Base-by-base conservation (phyloP, 1,140 invertebrate genomes). In the Ceratosolen solmsi region DNA sequence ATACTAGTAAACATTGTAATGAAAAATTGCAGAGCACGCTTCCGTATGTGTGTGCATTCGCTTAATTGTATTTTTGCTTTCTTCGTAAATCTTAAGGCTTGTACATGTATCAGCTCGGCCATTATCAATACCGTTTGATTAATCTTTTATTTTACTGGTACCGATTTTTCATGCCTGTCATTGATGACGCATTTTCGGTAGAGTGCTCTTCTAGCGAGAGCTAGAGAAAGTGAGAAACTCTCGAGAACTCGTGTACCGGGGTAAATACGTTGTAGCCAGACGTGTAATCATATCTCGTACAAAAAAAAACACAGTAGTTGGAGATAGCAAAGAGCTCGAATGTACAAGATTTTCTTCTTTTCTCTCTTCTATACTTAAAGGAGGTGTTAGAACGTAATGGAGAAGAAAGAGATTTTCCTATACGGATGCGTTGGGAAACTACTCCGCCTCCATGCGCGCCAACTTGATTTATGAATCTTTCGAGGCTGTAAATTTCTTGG, bases 381-480 rank as follows among this genome's bases (percentile, higher is more conserved):
- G 4, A 68, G 63, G 36, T 38, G 63, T 68, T 68, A 9, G 15
- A 36, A 36, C 22, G 5, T 38, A 68, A 38, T 68, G 51, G 51
- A 54, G 27, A 20, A 51, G 36, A 78, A n/a, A 36, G 17, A 5
- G 41, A 49, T 78, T 78, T 78, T 38, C 17, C 33, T 41, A 22
- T 1, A 38, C 8, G 27, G 22, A 33, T 70, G n/a, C 13, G 22
- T 70, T 41, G 49, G 49, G 15, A 70, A 56, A 54, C 0, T 38
- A 20, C 33, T 36, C 1, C 20, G 33, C n/a, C 54, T 20, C 36
- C 4, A 13, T 25, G 56, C 9, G 15, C n/a, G 22, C 8, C 30
- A n/a, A 30, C 49, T 63, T 80, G 70, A 80, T 80, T 60, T 80
- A 80, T 56, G 33, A 9, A 49, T 5, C 15, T 33, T 15, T 2